Evolutionary conservation across 2,113 vertebrate species (phyloP), one percentile per base, ranked within the genome.

Genomic region (Nymphicus hollandicus): DNA sequence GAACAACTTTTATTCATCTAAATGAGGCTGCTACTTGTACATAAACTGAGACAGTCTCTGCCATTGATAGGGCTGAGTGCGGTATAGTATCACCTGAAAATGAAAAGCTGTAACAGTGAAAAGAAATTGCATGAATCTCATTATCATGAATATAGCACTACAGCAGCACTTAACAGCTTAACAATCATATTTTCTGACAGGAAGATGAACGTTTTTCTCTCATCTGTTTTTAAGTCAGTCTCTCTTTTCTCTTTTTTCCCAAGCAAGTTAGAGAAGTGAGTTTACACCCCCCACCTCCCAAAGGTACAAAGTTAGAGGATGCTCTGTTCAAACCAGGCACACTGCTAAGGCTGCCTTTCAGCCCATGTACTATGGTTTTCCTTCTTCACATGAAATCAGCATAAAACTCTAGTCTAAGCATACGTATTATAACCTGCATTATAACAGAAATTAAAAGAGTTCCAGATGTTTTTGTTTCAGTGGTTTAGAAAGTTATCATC

Each of bases 71-170:
- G 81, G 20, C 71, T 96, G 91, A 95, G 77, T 71, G 89, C 39
- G 74, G 53, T 90, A 8, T 7, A 52, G 52, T 35, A 69, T 61
- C 72, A 82, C 58, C 63, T 27, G 47, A 60, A 91, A 91, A 82
- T 92, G 63, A 80, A 94, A 91, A 94, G 76, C 66, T 87, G 8
- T 65, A 81, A 85, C 66, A 69, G 66, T 35, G 70, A 81, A 80
- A 94, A 93, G 49, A 91, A 95, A 92, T 92, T 87, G 19, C 63
- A 71, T 95, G 83, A 95, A 95, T 94, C 69, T 93, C 83, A 92
- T 97, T 96, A 91, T 63, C 58, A 46, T 94, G 85, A 95, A 68
- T 91, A 74, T 24, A 73, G 68, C 73, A 83, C 78, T 69, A 70
- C 47, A 90, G 61, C 33, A 80, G 47, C 68, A 66, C 74, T 97